Base-by-base conservation (phyloP, 30 jellyfish, hydroid and myxozoan species). In the Catostylus mosaicus region DNA sequence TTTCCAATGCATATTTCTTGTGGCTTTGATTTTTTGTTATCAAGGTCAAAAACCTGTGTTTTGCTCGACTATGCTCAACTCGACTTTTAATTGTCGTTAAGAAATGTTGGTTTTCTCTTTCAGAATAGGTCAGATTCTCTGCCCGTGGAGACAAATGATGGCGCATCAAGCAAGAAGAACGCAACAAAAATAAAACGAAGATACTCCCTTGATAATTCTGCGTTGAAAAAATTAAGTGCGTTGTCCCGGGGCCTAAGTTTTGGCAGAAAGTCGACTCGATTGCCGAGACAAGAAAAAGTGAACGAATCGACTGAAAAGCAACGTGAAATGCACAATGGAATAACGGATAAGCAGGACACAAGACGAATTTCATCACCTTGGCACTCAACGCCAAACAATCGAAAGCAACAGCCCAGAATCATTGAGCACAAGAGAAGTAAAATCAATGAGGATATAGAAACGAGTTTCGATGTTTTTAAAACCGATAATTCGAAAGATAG, bases 141-240 rank as follows among this genome's bases (percentile, higher is more conserved):
- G 63, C 63, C 63, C 14, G 11, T 48, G 24, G 63, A 48, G 3
- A 3, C 63, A n/a, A 64, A 27, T 30, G 24, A 30, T 19, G 52
- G 26, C 26, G 77, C 4, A 24, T 35, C 68, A 9, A 82, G 59
- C 59, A 62, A 54, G 73, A 82, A 54, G 36, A 52, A 30, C 37
- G 34, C 38, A 8, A 31, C 78, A 43, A 85, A 65, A 27, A 37
- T 86, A 3, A 64, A 29, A n/a, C 77, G 96, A 30, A 75, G 96
- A 51, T 77, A 60, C 67, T 86, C 96, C 3, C 67, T 88, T 74
- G 96, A 86, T 57, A 86, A 52, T 59, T 56, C 84, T 18, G 47
- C 96, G 19, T 67, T 86, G 24, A 64, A 67, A 32, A 77, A 76
- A 46, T 36, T 86, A 75, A 34, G 54, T 16, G 27, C 60, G 29